These are phyloP conservation scores for Mongoloraphidia duomilia DNA, from an alignment of 2,888 invertebrate genomes.

Conservation along the genomic window DNA sequence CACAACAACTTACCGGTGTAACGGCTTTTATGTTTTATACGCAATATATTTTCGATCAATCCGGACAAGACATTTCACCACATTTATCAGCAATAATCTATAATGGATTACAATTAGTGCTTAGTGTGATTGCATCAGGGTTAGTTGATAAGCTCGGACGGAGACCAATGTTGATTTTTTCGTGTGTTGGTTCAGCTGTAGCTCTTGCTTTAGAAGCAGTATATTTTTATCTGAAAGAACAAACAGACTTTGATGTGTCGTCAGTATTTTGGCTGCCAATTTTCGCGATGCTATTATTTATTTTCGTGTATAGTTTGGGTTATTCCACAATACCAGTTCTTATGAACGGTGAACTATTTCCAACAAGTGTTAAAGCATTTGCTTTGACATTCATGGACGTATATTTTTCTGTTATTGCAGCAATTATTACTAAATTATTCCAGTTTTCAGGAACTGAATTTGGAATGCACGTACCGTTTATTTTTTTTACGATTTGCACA, in stretches of 20 bases:
- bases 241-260: neutral
- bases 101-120: constrained; percentile 24
- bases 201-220: neutral
- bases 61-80: constrained; percentile 12
- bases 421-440: constrained; percentile 2
- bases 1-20: constrained; percentile 3
- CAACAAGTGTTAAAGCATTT: constrained; percentile 2
- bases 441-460: neutral
- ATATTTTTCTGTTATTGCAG: neutral
- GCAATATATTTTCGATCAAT: constrained; percentile 15
- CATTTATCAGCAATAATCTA: constrained; percentile 24
- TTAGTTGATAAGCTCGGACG: constrained; percentile 22
- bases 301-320: constrained; percentile 1
- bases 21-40: constrained; percentile 5
- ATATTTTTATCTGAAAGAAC: neutral
- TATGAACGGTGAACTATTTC: constrained; percentile 4
- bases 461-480: constrained; percentile 5
- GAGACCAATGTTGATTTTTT: constrained; percentile 26
- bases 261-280: neutral
- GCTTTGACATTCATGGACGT: constrained; percentile 4
- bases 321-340: neutral
- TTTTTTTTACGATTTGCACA: neutral
- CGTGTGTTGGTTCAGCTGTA: constrained; percentile 8
- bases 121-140: constrained; percentile 12
- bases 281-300: neutral